Evolutionary conservation across 2,888 invertebrate species (phyloP).

Genomic region (Heliconius ethilla): DNA sequence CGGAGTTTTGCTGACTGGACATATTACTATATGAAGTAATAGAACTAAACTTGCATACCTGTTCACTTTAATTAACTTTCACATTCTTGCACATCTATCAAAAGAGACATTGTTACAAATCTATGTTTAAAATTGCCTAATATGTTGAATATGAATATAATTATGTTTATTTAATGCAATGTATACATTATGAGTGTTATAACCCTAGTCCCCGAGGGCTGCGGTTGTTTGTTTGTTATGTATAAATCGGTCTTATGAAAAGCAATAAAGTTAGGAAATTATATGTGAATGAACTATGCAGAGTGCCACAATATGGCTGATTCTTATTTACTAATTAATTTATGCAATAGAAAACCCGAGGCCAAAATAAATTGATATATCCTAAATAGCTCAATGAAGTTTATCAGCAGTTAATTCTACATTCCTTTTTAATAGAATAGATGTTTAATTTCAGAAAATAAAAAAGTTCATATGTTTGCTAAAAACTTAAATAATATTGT

Average conservation of each 20-base stretch:
- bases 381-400: constrained; percentile 36
- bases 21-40: constrained; percentile 23
- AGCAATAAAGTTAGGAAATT: constrained; percentile 39
- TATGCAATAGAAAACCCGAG: constrained; percentile 31
- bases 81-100: constrained; percentile 2
- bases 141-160: constrained; percentile 30
- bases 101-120: constrained; percentile 24
- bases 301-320: constrained; percentile 25
- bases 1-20: constrained; percentile 33
- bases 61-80: constrained; percentile 8
- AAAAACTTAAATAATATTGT: constrained; percentile 37
- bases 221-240: constrained; percentile 39
- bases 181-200: constrained; percentile 30
- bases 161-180: constrained; percentile 33
- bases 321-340: constrained; percentile 26
- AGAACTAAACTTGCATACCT: not conserved
- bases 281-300: constrained; percentile 30
- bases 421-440: constrained; percentile 41
- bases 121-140: constrained; percentile 32
- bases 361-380: constrained; percentile 34
- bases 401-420: constrained; percentile 34
- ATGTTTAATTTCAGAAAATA: constrained; percentile 35
- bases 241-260: constrained; percentile 41
- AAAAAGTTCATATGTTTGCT: constrained; percentile 41
- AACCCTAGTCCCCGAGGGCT: constrained; percentile 25